Percentiles rank a stretch among this genome's conserved stretches.
Conservation (phyloP, 2,797 vertebrate genomes). For the Knipowitschia caucasica region DNA sequence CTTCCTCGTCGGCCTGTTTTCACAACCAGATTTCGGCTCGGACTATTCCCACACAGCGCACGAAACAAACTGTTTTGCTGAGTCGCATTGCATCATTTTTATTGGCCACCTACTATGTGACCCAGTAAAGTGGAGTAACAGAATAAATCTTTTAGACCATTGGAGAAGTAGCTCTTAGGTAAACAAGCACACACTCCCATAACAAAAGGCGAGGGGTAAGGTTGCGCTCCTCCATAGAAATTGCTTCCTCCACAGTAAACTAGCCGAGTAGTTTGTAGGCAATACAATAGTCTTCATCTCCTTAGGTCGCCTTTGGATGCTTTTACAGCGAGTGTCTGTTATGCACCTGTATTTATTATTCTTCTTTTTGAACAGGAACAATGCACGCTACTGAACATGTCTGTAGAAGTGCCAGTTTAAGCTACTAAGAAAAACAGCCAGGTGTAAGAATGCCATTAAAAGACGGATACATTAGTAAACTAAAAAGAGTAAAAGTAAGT, state of each 20-base stretch:
- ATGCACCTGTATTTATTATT: no score
- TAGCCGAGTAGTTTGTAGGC: neutral
- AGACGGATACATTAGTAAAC: no score
- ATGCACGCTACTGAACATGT: no score
- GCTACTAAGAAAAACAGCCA: no score
- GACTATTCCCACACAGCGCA: conserved; percentile 11
- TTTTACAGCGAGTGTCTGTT: neutral
- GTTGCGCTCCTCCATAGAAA: neutral
- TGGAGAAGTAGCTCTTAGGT: conserved; percentile 31
- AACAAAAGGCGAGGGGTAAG: neutral
- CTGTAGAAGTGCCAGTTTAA: no score
- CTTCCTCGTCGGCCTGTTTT: conserved; percentile 11
- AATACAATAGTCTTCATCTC: neutral
- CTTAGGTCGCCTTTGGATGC: neutral
- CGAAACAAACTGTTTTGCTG: conserved; percentile 14
- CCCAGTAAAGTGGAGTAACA: conserved; percentile 33
- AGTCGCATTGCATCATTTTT: conserved; percentile 30
- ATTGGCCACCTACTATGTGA: conserved; percentile 24
- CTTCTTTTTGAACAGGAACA: no score
- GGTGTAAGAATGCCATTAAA: no score
- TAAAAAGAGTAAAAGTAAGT: no score
- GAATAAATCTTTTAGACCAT: conserved; percentile 30
- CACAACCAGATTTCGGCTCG: neutral
- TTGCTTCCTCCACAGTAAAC: neutral
- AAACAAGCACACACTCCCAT: conserved; percentile 26